Conservation (phyloP, 1,140 invertebrate genomes). For the Bombus balteatus region DNA sequence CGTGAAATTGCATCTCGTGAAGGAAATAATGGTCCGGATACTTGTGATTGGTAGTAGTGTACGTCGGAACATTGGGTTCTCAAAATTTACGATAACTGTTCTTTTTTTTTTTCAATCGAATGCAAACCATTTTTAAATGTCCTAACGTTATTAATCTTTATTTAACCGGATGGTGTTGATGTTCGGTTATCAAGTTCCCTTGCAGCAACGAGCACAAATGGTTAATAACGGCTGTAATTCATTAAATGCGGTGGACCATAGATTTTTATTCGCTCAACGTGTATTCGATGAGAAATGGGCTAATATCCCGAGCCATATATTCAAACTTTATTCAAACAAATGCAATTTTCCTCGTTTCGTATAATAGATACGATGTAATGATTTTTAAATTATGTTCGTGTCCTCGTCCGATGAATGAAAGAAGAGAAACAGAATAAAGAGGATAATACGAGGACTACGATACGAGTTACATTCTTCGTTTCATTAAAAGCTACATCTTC, state of each 20-base stretch:
- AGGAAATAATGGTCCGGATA: no score
- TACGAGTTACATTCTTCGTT: background rate
- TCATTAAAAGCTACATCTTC: background rate
- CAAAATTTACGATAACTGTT: background rate
- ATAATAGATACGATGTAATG: background rate
- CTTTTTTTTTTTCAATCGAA: background rate
- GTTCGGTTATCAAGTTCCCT: background rate
- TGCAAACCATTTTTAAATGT: background rate
- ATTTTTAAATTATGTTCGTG: background rate
- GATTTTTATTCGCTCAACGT: conserved; percentile 10
- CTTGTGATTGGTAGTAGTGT: no score
- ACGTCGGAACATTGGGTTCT: background rate
- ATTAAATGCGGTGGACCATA: background rate
- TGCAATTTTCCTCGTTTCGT: background rate
- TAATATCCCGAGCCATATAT: conserved; percentile 3
- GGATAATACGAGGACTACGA: no score
- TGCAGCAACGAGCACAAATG: background rate
- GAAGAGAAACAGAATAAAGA: background rate
- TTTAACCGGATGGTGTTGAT: background rate
- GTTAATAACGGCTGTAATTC: background rate
- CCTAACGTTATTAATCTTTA: background rate
- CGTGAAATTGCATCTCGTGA: no score
- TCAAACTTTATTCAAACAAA: background rate
- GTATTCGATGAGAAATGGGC: background rate
- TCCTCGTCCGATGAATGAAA: background rate